phyloP scores from a whole-genome alignment of 1,140 invertebrate species.

The Drosophila melanogaster region Release_6_plus_ISO1_MT NC_004354.4:14014501-14015000 shows the following conservation, averaged over 20 bases:
- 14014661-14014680: too few relatives aligned
- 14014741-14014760: conserved; percentile 32
- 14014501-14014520: conserved; percentile 44
- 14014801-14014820: conserved; percentile 33
- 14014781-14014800: conserved; percentile 16
- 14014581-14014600: background rate
- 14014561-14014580: background rate
- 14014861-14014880: conserved; percentile 73
- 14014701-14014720: background rate
- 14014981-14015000: background rate
- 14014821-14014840: conserved; percentile 78
- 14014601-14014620: background rate
- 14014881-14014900: conserved; percentile 6
- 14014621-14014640: too few relatives aligned
- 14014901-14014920: background rate
- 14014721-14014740: conserved; percentile 4
- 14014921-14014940: background rate
- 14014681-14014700: background rate
- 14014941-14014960: too few relatives aligned
- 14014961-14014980: background rate
- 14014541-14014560: background rate
- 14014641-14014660: too few relatives aligned
- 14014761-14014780: conserved; percentile 4
- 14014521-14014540: conserved; percentile 2
- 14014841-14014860: conserved; percentile 78